Evolutionary conservation across 2,888 invertebrate genomes (phyloP), one percentile per base, ranked within the genome.

Genomic region (Cheilosia urbana): DNA sequence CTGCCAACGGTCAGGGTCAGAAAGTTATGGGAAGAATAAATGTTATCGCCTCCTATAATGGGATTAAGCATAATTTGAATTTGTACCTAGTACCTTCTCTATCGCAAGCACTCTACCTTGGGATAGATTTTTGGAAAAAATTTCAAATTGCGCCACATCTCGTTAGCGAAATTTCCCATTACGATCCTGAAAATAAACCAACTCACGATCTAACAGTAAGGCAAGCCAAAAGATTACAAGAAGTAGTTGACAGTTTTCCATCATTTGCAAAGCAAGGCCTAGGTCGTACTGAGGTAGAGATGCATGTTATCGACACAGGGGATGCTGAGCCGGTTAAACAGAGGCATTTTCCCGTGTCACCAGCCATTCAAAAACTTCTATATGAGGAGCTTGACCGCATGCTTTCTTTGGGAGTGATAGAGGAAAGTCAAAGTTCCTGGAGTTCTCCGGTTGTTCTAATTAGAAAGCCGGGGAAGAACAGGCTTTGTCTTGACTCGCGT

Each of bases 331-430:
- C 27, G 27, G 27, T 27, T 27, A 27, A n/a, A n/a, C n/a, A n/a
- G n/a, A 24, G 24, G 24, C 24, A 24, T 24, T 24, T 45, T 45
- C 42, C 42, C 15, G 45, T 45, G n/a, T 45, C 45, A 45, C 45
- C 45, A 45, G 45, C 45, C n/a, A 45, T 45, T n/a, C 45, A 45
- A n/a, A 45, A 45, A 45, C 45, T 45, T 45, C n/a, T 45, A 15
- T 27, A 27, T 27, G 27, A 4, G 27, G 27, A 27, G 27, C 27
- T 27, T 27, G 27, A 27, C 27, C 27, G 27, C 27, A 27, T 27
- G 27, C 27, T 27, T 3, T 27, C 27, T 27, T 27, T 27, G 27
- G 27, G 27, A 4, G 27, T 27, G 27, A 27, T 27, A 27, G 27
- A 27, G 27, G 27, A 27, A 27, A 27, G 27, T 27, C 27, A 27